Evolutionary conservation across 2,113 vertebrate species (phyloP), one percentile per base, ranked within the genome.

Genomic region (Leptodactylus fuscus): DNA sequence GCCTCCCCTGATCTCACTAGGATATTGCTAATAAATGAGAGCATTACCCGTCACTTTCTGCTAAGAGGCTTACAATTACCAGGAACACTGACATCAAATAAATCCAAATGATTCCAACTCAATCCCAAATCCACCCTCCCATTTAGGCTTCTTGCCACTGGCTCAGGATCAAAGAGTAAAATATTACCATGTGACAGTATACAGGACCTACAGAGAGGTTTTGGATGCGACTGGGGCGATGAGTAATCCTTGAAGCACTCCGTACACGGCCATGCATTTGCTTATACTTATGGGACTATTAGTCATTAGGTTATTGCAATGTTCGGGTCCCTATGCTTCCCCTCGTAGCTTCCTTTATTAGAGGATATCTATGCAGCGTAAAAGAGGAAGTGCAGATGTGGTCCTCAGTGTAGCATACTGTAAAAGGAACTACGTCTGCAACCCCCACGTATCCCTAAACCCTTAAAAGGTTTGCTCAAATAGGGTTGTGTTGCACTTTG

Each of bases 71-170:
- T 48, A 27, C 32, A 55, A 24, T 58, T 36, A 60, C 20, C 22
- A 79, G 20, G 8, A 79, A 38, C 34, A 60, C 11, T 60, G 49
- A 53, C 74, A 51, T 77, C 29, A 77, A 53, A 51, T 74, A 49
- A 48, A 4, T 49, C 27, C 46, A 32, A 76, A 29, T 49, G 3
- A 29, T 76, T 76, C 16, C 41, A 51, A 16, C 44, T n/a, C 49
- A n/a, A 12, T 58, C 20, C n/a, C 32, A 51, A 32, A 51, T 34
- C 46, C 34, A 48, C 22, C 29, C 27, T 24, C 51, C 12, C 5
- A 60, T 60, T 34, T 13, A 60, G n/a, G 51, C 20, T 9, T 13
- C 34, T 44, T 79, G 36, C 49, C 55, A 58, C 5, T 79, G 76
- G 53, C 76, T 38, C 24, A 60, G 12, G 34, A 60, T 60, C 4